These are phyloP conservation scores for Elanoides forficatus DNA, from an alignment of 2,113 vertebrate genomes.

Conservation along the genomic window DNA sequence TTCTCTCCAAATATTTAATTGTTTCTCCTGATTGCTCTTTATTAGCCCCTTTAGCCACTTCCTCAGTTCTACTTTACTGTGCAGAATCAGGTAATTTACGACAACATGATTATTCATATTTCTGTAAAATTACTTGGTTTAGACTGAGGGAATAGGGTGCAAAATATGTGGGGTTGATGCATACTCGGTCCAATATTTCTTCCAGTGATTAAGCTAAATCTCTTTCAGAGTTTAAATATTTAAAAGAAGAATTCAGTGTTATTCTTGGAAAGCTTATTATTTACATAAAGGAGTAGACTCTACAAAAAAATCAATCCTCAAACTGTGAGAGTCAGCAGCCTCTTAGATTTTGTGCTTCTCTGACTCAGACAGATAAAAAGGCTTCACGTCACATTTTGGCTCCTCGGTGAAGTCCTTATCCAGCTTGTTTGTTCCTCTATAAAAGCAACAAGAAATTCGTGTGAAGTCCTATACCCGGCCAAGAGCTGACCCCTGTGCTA, in stretches of 20 bases:
- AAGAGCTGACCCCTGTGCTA: not conserved
- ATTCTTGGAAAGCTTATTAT: slow-evolving; percentile 50
- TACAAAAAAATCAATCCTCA: not conserved
- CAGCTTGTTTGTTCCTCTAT: not conserved
- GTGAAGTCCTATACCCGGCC: not conserved
- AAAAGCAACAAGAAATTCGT: not conserved
- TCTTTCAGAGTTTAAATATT: slow-evolving; percentile 12
- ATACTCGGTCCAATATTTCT: not conserved
- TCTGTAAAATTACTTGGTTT: not conserved
- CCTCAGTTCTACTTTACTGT: not conserved
- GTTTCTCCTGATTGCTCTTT: not conserved
- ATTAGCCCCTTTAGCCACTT: not conserved
- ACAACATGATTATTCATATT: not conserved
- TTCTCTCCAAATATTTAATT: not conserved
- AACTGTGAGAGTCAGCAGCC: not conserved
- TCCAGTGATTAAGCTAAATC: not conserved
- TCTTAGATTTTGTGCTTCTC: not conserved
- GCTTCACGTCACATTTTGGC: not conserved
- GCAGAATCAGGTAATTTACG: not conserved
- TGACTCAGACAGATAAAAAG: slow-evolving; percentile 9
- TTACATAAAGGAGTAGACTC: slow-evolving; percentile 5
- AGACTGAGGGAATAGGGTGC: not conserved
- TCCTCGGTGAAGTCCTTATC: not conserved
- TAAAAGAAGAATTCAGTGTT: slow-evolving; percentile 1
- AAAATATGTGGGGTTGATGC: not conserved